Evolutionary conservation across 2,888 invertebrate genomes (phyloP), one percentile per base, ranked within the genome.

Genomic region (Eilema caniola): DNA sequence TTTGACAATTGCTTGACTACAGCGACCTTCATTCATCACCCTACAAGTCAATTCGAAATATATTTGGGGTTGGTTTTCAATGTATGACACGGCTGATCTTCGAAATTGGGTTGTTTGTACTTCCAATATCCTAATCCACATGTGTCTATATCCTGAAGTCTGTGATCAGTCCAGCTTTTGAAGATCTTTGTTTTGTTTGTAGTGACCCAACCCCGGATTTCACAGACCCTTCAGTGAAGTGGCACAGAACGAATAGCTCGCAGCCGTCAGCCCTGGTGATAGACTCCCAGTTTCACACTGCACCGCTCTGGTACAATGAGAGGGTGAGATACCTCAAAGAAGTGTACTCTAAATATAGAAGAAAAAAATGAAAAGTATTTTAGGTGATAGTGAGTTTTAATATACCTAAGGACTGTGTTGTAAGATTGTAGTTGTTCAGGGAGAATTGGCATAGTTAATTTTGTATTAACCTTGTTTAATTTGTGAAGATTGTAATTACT

Each of bases 151-250:
- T 37, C 1, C 12, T 16, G 16, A 16, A 11, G 3, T 16, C 14
- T 20, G 20, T 20, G 8, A 53, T 2, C 3, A 47, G 20, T 47
- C 7, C 20, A 53, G 14, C 7, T 56, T 56, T 33, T 10, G 14
- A 65, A 23, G 12, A 3, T 37, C 20, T 25, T 20, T 62, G 24
- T 65, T 70, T 20, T 69, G 14, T 31, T 88, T 86, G 0, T 87
- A 94, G 94, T 3, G 83, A 93, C 59, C 94, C 94, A 33, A 93
- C 93, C 2, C 94, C 93, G 0, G 77, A 80, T 10, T 67, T 74
- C 1, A 81, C 88, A 2, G 82, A 83, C 2, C 66, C 91, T 24
- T 90, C 92, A 16, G 73, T 89, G 5, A 85, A 82, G 71, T 94
- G 94, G 94, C 65, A 71, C 2, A 87, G 87, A 8, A 82, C 87